Conservation (phyloP, 2,797 vertebrate genomes). For the Microtus californicus region DNA sequence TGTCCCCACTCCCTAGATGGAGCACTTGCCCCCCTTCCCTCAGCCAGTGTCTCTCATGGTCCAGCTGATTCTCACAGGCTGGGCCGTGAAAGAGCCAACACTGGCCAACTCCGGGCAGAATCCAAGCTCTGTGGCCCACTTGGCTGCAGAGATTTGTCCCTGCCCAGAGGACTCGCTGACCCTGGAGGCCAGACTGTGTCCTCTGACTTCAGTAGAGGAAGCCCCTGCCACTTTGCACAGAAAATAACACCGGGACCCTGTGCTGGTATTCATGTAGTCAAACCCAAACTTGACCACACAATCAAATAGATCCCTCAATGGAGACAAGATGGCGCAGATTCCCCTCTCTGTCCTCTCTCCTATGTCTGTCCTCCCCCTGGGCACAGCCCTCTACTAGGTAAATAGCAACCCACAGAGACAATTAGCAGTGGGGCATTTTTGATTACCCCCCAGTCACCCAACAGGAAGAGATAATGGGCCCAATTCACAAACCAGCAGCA, state of each 20-base stretch:
- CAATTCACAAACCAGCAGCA: background rate
- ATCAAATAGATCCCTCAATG: background rate
- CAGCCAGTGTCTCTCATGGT: background rate
- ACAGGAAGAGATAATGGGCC: background rate
- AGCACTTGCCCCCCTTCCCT: background rate
- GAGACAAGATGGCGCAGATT: background rate
- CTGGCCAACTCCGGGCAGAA: background rate
- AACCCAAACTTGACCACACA: background rate
- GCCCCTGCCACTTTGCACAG: background rate
- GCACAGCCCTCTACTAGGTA: background rate
- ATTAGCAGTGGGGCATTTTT: background rate
- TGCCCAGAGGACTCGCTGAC: background rate
- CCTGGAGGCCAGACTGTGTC: background rate
- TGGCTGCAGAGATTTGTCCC: background rate
- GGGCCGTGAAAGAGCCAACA: fast-evolving
- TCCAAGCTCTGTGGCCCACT: background rate
- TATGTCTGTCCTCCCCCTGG: background rate
- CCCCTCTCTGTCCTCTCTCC: fast-evolving
- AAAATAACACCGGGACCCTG: too few species aligned
- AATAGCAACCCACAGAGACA: background rate
- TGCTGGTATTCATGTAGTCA: background rate
- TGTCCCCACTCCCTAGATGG: background rate
- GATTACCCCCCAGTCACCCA: background rate
- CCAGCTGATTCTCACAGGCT: background rate
- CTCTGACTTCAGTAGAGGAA: background rate